Percentiles rank a stretch among this genome's conserved stretches.
Conservation (phyloP, 1,140 invertebrate species). For the Pseudomyrmex dendroicus region DNA sequence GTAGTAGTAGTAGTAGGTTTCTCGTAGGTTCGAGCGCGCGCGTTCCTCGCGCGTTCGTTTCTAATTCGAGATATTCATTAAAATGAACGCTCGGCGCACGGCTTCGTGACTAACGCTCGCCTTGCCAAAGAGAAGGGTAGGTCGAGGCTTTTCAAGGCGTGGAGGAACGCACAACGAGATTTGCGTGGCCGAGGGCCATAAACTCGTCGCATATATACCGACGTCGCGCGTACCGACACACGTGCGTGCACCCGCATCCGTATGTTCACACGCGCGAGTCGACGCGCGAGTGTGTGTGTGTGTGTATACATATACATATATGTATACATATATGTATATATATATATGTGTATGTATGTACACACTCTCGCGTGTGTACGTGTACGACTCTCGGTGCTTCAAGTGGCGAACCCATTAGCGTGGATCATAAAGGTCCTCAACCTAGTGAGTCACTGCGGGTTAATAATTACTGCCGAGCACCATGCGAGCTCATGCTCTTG, state of each 20-base stretch:
- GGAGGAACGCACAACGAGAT: constrained; percentile 72
- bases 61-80: constrained; percentile 67
- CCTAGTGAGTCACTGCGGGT: constrained; percentile 78
- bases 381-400: constrained; percentile 51
- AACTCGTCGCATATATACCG: constrained; percentile 33
- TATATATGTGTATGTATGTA: too few species aligned
- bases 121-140: constrained; percentile 36
- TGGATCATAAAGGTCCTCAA: constrained; percentile 80
- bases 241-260: constrained; percentile 24
- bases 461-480: constrained; percentile 73
- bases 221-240: background rate
- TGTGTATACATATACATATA: background rate
- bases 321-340: too few species aligned
- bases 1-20: too few species aligned
- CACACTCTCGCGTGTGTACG: background rate
- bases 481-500: constrained; percentile 25
- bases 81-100: constrained; percentile 47
- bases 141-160: constrained; percentile 70
- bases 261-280: background rate
- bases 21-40: too few species aligned
- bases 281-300: background rate
- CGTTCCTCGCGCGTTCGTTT: constrained; percentile 28
- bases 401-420: constrained; percentile 74
- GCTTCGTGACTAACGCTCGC: constrained; percentile 32
- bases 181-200: constrained; percentile 70